Percentiles rank a stretch among this genome's conserved stretches.
Evolutionary conservation across 2,797 vertebrate genomes (phyloP).

Genomic region (Prunella strophiata): DNA sequence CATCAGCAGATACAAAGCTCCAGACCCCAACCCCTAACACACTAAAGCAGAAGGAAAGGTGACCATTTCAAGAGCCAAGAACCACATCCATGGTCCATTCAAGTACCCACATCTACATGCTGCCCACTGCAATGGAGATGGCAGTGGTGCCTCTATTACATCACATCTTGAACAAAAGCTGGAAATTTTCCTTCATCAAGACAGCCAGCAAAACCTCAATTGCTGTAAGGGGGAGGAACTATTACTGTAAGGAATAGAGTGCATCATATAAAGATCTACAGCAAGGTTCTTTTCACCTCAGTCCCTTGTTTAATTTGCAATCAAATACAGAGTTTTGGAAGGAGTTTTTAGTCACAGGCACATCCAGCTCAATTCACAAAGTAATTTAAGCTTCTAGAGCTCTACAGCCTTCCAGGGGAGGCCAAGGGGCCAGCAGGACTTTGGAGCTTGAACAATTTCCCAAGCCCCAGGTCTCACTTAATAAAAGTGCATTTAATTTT

Average conservation of each 20-base stretch:
- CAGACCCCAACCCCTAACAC: background rate
- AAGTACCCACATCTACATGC: background rate
- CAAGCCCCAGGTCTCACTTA: background rate
- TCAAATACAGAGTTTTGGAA: background rate
- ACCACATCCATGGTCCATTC: background rate
- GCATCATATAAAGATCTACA: background rate
- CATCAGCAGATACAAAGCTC: background rate
- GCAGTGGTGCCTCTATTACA: background rate
- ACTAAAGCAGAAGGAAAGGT: background rate
- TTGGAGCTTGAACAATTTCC: background rate
- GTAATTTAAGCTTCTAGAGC: background rate
- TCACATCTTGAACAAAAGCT: background rate
- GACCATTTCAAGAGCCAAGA: background rate
- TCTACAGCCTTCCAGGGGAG: background rate
- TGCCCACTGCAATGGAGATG: rapidly evolving
- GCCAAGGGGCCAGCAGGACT: background rate
- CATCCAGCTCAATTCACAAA: background rate
- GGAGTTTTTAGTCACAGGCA: background rate
- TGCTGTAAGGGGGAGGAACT: background rate
- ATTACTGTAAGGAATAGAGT: background rate
- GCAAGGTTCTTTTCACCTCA: background rate
- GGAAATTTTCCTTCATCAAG: background rate
- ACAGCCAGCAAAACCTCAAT: conserved; percentile 6
- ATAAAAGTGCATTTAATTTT: background rate
- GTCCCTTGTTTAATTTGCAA: background rate